phyloP scores from a whole-genome alignment of 2,888 invertebrate genomes.

The Notodromas monacha region DNA sequence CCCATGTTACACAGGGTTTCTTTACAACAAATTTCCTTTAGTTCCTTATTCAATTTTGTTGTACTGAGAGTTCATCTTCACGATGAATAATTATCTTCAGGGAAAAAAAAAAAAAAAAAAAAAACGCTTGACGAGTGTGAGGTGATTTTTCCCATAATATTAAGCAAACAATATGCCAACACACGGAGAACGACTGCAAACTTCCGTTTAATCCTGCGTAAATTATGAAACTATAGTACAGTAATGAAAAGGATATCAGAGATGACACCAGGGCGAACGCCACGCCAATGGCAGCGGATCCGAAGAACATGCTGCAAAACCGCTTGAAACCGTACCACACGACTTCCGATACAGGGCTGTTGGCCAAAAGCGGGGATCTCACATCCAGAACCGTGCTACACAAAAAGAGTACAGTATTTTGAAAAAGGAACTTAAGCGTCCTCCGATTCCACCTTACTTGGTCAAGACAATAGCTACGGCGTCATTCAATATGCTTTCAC shows the following conservation, averaged over 20 bases:
- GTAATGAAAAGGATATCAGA: constrained; percentile 19
- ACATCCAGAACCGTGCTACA: constrained; percentile 13
- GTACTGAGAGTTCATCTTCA: no score
- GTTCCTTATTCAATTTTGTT: no score
- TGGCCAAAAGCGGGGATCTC: constrained; percentile 17
- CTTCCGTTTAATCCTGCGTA: no score
- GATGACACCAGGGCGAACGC: constrained; percentile 76
- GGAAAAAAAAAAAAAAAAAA: no score
- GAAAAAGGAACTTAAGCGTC: constrained; percentile 11
- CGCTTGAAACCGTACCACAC: constrained; percentile 49
- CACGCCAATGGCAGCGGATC: constrained; percentile 83
- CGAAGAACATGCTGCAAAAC: constrained; percentile 91
- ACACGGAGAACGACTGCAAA: no score
- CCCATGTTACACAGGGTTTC: no score
- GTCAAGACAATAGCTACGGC: constrained; percentile 93
- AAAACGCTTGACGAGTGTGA: no score
- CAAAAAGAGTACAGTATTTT: constrained; percentile 8
- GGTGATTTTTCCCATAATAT: no score
- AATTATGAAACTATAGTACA: no score
- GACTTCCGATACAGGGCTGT: constrained; percentile 36
- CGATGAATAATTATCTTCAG: no score
- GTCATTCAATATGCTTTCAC: constrained; percentile 80
- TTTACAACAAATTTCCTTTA: no score
- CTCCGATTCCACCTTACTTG: constrained; percentile 21
- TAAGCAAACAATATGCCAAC: no score